Conservation (phyloP, 2,113 vertebrate species). For the Willisornis vidua region DNA sequence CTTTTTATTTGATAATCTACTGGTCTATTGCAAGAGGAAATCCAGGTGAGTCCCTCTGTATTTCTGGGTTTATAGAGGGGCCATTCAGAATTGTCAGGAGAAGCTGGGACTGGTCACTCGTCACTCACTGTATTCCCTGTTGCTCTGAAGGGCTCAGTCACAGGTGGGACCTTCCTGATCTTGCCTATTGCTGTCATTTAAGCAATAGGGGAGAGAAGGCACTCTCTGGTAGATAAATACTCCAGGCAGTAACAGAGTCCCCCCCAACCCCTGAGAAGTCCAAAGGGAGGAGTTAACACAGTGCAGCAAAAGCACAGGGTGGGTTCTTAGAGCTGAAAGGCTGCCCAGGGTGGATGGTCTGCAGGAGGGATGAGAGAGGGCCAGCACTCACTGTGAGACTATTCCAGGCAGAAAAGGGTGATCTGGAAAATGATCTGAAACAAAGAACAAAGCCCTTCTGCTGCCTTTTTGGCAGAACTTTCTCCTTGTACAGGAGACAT, state of each 20-base stretch:
- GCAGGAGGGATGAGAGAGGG: neutral
- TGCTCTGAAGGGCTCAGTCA: neutral
- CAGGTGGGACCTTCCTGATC: neutral
- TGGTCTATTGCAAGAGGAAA: conserved; percentile 98
- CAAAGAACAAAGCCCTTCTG: conserved; percentile 37
- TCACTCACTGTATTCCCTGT: neutral
- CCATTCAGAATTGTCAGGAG: neutral
- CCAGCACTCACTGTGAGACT: neutral
- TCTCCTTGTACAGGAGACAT: neutral
- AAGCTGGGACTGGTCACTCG: neutral
- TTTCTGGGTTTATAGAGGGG: neutral
- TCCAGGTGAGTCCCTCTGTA: conserved; percentile 81
- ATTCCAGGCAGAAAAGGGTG: neutral
- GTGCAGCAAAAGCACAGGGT: neutral
- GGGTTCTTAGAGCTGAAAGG: neutral
- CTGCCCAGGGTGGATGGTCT: neutral
- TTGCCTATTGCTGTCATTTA: neutral
- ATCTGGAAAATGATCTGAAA: neutral
- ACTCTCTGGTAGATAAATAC: neutral
- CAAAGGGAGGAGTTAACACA: neutral
- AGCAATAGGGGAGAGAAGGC: neutral
- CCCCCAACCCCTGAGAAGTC: neutral
- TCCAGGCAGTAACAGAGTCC: neutral
- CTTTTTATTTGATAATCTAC: conserved; percentile 97
- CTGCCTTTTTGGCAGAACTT: neutral